Percentiles rank a stretch among this genome's conserved stretches.
These are phyloP conservation scores for Andrena flavipes DNA, from an alignment of 2,888 invertebrate genomes.

Conservation along the genomic window DNA sequence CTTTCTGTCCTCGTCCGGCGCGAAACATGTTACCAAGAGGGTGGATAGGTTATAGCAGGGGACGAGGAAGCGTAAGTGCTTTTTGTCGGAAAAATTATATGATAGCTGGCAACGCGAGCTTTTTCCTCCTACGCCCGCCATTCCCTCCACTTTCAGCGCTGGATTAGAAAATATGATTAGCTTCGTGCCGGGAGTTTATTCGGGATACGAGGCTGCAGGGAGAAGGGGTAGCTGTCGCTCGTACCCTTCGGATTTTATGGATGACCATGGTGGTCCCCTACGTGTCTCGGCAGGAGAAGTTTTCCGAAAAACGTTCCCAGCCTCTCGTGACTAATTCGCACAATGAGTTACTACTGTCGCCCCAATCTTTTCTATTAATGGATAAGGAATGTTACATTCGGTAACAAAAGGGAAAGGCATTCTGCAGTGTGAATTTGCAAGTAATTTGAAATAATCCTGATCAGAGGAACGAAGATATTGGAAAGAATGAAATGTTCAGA, in stretches of 20 bases:
- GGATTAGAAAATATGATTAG: conserved; percentile 84
- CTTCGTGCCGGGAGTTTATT: conserved; percentile 79
- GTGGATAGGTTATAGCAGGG: conserved; percentile 68
- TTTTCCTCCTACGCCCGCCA: conserved; percentile 67
- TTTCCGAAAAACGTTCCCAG: conserved; percentile 57
- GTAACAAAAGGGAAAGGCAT: too few relatives aligned
- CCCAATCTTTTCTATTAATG: not conserved
- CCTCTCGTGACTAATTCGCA: conserved; percentile 59
- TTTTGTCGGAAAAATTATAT: conserved; percentile 84
- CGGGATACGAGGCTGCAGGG: conserved; percentile 54
- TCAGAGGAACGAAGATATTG: not conserved
- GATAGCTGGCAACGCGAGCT: conserved; percentile 78
- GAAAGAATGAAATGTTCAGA: too few relatives aligned
- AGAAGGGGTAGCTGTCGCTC: conserved; percentile 70
- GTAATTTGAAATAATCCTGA: too few relatives aligned
- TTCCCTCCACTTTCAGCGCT: conserved; percentile 75
- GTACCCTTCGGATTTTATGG: conserved; percentile 78
- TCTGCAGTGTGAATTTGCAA: too few relatives aligned
- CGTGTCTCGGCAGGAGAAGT: conserved; percentile 68
- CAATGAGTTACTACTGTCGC: conserved; percentile 30
- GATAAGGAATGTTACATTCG: not conserved
- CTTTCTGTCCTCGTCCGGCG: conserved; percentile 70
- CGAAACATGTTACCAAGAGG: conserved; percentile 78
- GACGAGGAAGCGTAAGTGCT: conserved; percentile 80
- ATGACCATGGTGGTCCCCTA: conserved; percentile 74